A percentile compares a stretch with the other conserved stretches of the same genome.
Conservation (phyloP, 2,888 invertebrate species). For the Micropterix aruncella region DNA sequence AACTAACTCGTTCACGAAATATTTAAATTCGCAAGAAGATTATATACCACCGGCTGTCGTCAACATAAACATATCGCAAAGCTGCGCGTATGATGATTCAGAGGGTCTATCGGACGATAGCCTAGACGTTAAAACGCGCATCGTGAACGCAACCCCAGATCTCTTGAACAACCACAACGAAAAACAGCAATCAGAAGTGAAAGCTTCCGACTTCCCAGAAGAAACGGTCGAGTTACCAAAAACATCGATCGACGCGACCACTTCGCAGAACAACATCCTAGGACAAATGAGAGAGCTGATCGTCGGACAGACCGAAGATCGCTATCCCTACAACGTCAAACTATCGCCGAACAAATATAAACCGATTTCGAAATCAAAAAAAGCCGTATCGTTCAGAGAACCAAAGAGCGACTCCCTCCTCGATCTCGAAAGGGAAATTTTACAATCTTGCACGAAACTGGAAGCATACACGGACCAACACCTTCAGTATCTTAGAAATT, state of each 20-base stretch:
- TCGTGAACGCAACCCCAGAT: constrained; percentile 35
- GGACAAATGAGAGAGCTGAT: constrained; percentile 24
- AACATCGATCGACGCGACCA: constrained; percentile 3
- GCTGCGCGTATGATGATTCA: constrained; percentile 27
- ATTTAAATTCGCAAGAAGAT: constrained; percentile 14
- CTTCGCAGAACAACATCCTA: constrained; percentile 1
- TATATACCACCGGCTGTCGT: constrained; percentile 30
- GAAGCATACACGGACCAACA: neutral
- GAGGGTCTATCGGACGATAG: constrained; percentile 38
- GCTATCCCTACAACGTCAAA: constrained; percentile 31
- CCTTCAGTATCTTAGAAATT: neutral
- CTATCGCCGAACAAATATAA: constrained; percentile 20
- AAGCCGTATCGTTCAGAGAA: neutral
- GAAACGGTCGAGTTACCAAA: neutral
- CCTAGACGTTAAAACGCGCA: constrained; percentile 19
- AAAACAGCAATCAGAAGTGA: constrained; percentile 1
- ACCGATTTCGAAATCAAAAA: neutral
- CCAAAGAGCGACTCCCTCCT: neutral
- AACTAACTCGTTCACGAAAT: constrained; percentile 15
- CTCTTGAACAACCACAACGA: constrained; percentile 40
- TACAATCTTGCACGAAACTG: neutral
- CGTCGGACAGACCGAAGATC: constrained; percentile 24
- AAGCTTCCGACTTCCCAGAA: neutral
- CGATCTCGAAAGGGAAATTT: neutral
- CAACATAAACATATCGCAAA: constrained; percentile 44